Evolutionary conservation across 2,797 vertebrate genomes (phyloP), one percentile per base, ranked within the genome.

Genomic region (Ataeniobius toweri): DNA sequence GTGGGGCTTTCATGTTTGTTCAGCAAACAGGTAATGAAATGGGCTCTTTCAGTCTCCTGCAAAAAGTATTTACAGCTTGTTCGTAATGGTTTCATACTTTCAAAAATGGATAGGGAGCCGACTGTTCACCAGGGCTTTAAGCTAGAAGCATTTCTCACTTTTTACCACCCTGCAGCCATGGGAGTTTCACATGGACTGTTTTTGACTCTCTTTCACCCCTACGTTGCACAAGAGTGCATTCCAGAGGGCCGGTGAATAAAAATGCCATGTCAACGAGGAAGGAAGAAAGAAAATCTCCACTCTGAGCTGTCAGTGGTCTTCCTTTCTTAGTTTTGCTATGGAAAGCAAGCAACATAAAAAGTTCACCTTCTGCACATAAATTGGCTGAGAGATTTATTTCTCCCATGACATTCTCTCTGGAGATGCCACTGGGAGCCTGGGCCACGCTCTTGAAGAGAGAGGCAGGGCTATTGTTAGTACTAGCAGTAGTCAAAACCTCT

Each of bases 371-470:
- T 90, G 90, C 88, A 90, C 91, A 90, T 92, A 95, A 95, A 95
- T 95, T 95, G 94, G 93, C 91, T 83, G 71, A 88, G 92, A 94
- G 92, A 95, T 95, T 93, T 93, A 93, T 92, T 94, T 92, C 90
- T 89, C 88, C 85, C 84, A 76, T 94, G 94, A 94, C 92, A 93
- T 94, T 93, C 91, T 94, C 92, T 89, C 86, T 82, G 85, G 94
- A 94, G 90, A 93, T 92, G 94, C 92, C 94, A 92, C 89, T 44
- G 31, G 87, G 89, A 92, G 88, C 89, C 88, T 90, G 86, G 87
- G 89, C 87, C 91, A 90, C 88, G 89, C 84, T 92, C 88, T 91
- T 88, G 86, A 88, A 87, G 79, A 83, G 73, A 81, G 86, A 93
- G 93, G 93, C 94, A 95, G 87, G 87, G 86, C 91, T 92, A 94